Percentiles rank a stretch among this genome's conserved stretches.
Conservation (phyloP, 2,888 invertebrate genomes). For the Amblyteles armatorius region DNA sequence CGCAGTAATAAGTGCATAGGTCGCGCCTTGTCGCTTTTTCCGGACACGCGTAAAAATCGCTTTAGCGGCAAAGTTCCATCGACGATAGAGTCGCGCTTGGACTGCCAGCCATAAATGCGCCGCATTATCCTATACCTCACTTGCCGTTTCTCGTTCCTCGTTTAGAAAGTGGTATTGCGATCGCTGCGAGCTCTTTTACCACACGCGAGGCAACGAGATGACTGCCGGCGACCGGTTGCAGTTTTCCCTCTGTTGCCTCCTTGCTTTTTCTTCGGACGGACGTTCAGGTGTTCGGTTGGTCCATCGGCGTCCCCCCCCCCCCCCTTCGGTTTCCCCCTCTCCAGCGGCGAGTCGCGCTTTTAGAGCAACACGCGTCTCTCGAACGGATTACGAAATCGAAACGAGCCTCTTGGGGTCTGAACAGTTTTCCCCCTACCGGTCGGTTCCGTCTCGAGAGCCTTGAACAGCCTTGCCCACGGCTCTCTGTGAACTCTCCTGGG, state of each 20-base stretch:
- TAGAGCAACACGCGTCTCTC: constrained; percentile 36
- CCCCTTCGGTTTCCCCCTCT: background rate
- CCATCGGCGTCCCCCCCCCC: background rate
- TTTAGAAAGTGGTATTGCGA: constrained; percentile 50
- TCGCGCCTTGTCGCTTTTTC: background rate
- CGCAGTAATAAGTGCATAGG: too few relatives aligned
- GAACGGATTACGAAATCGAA: constrained; percentile 63
- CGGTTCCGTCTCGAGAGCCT: constrained; percentile 73
- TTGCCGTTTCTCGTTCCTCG: constrained; percentile 10
- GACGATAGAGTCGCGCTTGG: background rate
- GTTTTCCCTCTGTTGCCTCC: constrained; percentile 1
- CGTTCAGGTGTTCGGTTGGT: background rate
- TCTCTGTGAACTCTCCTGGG: constrained; percentile 51
- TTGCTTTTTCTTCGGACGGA: constrained; percentile 4
- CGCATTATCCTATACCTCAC: background rate
- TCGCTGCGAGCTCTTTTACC: background rate
- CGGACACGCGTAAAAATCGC: background rate
- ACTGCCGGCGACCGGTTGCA: constrained; percentile 27
- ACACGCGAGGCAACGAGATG: constrained; percentile 1
- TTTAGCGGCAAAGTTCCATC: background rate
- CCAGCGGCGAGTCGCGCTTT: constrained; percentile 29
- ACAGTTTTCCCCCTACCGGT: constrained; percentile 4
- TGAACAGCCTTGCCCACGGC: constrained; percentile 82
- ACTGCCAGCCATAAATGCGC: background rate
- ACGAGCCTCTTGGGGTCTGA: constrained; percentile 25